A percentile compares a stretch with the other conserved stretches of the same genome.
Evolutionary conservation across 2,888 invertebrate genomes (phyloP).

Genomic region (Conomelus anceps): DNA sequence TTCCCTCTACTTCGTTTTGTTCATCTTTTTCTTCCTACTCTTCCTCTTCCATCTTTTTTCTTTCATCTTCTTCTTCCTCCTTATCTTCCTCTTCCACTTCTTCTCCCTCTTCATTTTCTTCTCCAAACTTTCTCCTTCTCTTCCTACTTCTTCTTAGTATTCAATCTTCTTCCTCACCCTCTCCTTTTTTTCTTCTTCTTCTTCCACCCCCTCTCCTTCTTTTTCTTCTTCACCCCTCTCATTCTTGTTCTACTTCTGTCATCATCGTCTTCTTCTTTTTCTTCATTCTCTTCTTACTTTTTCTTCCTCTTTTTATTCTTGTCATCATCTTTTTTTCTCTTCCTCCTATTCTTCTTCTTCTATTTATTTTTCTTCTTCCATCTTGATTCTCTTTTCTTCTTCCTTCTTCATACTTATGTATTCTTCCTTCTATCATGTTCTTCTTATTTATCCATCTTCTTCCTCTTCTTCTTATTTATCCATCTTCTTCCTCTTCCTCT

Average conservation of each 20-base stretch:
- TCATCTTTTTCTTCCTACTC: background rate
- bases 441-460: background rate
- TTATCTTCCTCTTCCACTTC: too few relatives aligned
- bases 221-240: too few relatives aligned
- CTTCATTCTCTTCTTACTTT: background rate
- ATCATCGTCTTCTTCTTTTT: background rate
- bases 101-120: too few relatives aligned
- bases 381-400: background rate
- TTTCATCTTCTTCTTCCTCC: background rate
- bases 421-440: background rate
- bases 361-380: background rate
- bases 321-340: background rate
- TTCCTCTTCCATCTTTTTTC: background rate
- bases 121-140: too few relatives aligned
- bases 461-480: background rate
- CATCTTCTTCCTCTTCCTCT: background rate
- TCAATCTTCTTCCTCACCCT: too few relatives aligned
- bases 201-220: too few relatives aligned
- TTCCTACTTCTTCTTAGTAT: too few relatives aligned
- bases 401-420: background rate
- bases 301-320: background rate
- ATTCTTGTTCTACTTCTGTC: background rate
- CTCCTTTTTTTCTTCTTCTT: too few relatives aligned
- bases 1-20: background rate
- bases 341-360: background rate